Base-by-base conservation (phyloP, 2,113 vertebrate genomes). In the Barbus barbus region DNA sequence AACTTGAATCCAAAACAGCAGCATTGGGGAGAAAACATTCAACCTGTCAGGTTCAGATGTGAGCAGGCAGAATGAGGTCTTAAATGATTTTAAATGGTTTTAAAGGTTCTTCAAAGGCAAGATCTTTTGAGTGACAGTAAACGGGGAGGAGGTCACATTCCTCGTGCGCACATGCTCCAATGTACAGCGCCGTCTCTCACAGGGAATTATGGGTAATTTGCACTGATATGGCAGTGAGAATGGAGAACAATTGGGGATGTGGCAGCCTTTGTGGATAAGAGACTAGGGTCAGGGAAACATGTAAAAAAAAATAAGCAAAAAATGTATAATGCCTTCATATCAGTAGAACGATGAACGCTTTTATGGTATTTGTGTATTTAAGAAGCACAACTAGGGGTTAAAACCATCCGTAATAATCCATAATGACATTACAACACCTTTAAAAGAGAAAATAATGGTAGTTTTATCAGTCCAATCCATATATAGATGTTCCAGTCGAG, bases 121-220 rank as follows among this genome's bases (percentile, higher is more conserved):
- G 74, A 20, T 28, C 80, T 80, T 80, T 51, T 78, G 48, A 82
- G 14, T 83, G 81, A 83, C 84, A 80, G 63, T 85, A 75, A 83
- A 85, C 20, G 11, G 44, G 16, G 28, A 85, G 80, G 84, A 88
- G 88, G 88, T 87, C 84, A 83, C 90, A 94, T 94, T 95, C 92
- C 92, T 91, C 1, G 9, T 92, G 92, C 92, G 91, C 90, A 92
- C 88, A 88, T 86, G 89, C 87, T 58, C 89, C 87, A 86, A 61
- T 90, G 88, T 88, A 82, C 89, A 87, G 69, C 87, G 65, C 84
- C 74, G 85, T 89, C 78, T 77, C 79, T 72, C 69, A 46, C 38
- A 16, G 69, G 78, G 86, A 65, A 87, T 75, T 82, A 22, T 89
- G 81, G 86, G 86, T 89, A 86, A 88, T 61, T 38, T 80, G 76